A percentile compares a stretch with the other conserved stretches of the same genome.
Conservation (phyloP, 2,888 invertebrate species). For the Himalopsyche tibetana region DNA sequence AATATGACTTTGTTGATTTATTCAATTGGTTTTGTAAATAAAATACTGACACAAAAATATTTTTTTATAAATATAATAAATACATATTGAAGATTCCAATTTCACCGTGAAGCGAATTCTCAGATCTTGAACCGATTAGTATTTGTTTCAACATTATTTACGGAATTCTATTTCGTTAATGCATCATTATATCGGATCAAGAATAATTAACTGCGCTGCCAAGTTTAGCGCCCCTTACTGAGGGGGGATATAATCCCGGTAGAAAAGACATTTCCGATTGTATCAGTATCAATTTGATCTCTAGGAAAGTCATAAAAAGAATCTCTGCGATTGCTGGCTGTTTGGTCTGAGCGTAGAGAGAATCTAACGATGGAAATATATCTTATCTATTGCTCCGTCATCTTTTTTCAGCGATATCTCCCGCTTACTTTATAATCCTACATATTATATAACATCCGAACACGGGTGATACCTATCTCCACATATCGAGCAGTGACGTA, state of each 20-base stretch:
- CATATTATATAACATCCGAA: conserved; percentile 59
- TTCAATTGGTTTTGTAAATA: no score
- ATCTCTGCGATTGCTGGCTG: conserved; percentile 62
- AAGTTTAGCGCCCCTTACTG: conserved; percentile 39
- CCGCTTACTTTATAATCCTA: conserved; percentile 64
- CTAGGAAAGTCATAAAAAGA: conserved; percentile 65
- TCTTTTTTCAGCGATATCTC: conserved; percentile 64
- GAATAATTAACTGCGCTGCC: not conserved
- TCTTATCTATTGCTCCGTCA: conserved; percentile 65
- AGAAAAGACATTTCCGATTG: conserved; percentile 63
- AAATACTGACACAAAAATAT: no score
- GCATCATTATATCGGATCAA: not conserved
- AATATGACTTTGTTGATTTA: no score
- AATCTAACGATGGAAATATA: conserved; percentile 63
- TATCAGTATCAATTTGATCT: conserved; percentile 66
- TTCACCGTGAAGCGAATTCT: no score
- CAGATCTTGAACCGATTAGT: no score
- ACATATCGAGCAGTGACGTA: conserved; percentile 43
- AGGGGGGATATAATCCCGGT: conserved; percentile 44
- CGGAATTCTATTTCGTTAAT: no score
- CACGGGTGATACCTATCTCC: conserved; percentile 58
- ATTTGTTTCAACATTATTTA: no score
- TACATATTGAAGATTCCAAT: no score
- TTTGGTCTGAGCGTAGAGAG: conserved; percentile 52
- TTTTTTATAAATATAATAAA: no score